Evolutionary conservation across 1,140 invertebrate genomes (phyloP).

Genomic region (Macrocentrus cingulum): DNA sequence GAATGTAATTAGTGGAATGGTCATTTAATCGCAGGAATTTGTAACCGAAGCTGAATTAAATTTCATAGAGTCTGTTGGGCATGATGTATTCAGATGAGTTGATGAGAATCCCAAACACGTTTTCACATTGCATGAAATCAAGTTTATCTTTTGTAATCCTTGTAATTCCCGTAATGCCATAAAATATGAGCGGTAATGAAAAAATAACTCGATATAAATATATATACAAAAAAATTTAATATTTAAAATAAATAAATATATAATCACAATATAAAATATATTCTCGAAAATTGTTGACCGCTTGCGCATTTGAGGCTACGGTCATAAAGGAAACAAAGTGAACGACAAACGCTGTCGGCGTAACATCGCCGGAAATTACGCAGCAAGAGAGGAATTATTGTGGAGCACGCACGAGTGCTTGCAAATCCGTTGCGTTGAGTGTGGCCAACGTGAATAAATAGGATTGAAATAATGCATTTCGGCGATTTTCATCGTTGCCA

Average conservation of each 20-base stretch:
- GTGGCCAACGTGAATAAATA: slow-evolving; percentile 13
- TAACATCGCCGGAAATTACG: slow-evolving; percentile 27
- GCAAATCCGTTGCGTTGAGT: slow-evolving; percentile 20
- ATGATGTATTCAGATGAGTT: background rate
- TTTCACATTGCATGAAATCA: slow-evolving; percentile 4
- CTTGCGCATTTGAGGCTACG: background rate
- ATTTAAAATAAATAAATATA: background rate
- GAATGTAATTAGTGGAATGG: slow-evolving; percentile 5
- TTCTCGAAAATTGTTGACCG: background rate
- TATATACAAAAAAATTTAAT: background rate
- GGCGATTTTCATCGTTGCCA: background rate
- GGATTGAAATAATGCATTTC: slow-evolving; percentile 10
- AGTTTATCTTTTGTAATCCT: slow-evolving; percentile 6
- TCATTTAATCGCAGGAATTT: background rate
- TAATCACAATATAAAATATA: background rate
- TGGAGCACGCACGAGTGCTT: slow-evolving; percentile 19
- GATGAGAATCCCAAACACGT: background rate
- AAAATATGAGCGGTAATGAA: too few relatives aligned
- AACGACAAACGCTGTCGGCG: slow-evolving; percentile 25
- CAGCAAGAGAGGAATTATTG: slow-evolving; percentile 25
- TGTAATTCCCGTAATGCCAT: too few relatives aligned
- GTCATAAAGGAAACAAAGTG: slow-evolving; percentile 24
- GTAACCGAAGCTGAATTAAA: background rate
- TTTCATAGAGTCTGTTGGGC: background rate
- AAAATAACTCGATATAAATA: too few relatives aligned